Evolutionary conservation across 2,113 vertebrate genomes (phyloP).

Genomic region (Ivindomyrus marchei): DNA sequence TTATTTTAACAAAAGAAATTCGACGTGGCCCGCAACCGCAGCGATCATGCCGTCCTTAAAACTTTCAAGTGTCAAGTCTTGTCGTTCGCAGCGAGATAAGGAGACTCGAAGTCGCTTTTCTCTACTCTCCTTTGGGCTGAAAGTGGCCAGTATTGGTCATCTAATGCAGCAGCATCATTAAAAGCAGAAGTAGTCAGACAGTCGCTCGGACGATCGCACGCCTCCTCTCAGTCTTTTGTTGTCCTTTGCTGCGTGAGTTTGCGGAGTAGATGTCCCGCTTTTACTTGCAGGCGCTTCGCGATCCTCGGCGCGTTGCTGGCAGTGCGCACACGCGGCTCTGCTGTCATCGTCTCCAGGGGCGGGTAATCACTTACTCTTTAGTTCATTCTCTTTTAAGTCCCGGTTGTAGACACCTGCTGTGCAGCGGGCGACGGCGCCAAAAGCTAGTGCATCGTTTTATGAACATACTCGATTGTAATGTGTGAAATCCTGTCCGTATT

Average conservation of each 20-base stretch:
- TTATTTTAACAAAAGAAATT: background rate
- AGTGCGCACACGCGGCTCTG: conserved; percentile 1
- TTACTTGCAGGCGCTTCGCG: background rate
- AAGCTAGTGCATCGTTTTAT: background rate
- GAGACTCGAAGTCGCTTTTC: background rate
- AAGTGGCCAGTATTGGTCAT: background rate
- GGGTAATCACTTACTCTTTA: conserved; percentile 6
- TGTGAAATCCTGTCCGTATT: background rate
- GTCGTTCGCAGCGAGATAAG: background rate
- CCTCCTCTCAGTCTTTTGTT: background rate
- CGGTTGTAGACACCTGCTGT: background rate
- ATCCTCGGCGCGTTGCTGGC: background rate
- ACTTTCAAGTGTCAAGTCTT: background rate
- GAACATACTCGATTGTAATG: background rate
- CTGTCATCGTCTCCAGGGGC: background rate
- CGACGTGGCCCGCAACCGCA: background rate
- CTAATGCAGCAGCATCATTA: background rate
- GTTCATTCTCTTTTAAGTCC: background rate
- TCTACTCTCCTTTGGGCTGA: background rate
- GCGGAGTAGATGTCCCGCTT: background rate
- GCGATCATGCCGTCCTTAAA: background rate
- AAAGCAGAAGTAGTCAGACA: background rate
- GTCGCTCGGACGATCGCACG: background rate
- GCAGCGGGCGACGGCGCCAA: background rate
- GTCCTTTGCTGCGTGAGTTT: background rate